Base-by-base conservation (phyloP, 2,797 vertebrate species). In the Ceyx erithaca region DNA sequence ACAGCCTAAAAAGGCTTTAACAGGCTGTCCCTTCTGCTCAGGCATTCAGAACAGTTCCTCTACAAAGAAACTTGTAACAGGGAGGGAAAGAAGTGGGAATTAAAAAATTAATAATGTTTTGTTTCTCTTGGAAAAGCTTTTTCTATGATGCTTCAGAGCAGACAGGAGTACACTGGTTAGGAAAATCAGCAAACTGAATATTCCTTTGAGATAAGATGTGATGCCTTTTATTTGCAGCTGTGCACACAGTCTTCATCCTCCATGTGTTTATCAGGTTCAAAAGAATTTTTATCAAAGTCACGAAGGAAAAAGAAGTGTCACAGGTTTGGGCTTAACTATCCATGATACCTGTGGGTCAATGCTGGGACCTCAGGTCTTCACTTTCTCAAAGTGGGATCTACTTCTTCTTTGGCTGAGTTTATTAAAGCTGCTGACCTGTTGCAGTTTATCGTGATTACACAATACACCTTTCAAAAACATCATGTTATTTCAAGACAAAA, bases 191-290 rank as follows among this genome's bases (percentile, higher is more conserved):
- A 87, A 94, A 80, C 10, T 10, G 51, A 89, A 79, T 76, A 4
- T 77, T 83, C 43, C 91, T 78, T 72, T 55, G 41, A 79, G 66
- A 46, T 57, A 80, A 87, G 81, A 72, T 14, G 9, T 31, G 66
- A 58, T 79, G 66, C 41, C 35, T 87, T 77, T 76, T 26, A 70
- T 81, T 87, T 86, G 70, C 87, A 89, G 77, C 73, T 92, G 48
- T 76, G 72, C 59, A 89, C 40, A 62, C 41, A 28, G 31, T 57
- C 28, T 66, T 71, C 78, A 80, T 61, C 59, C 12, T 57, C 5
- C 0, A 28, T 0, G 2, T 18, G 25, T 85, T 91, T 85, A 72
- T 76, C 28, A 26, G 25, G 40, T 83, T 85, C 59, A 69, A 83
- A 83, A 63, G 18, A 7, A 57, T 7, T 71, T 85, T 69, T 52